Evolutionary conservation across 1,140 invertebrate genomes (phyloP).

Genomic region (Ylistrum balloti): DNA sequence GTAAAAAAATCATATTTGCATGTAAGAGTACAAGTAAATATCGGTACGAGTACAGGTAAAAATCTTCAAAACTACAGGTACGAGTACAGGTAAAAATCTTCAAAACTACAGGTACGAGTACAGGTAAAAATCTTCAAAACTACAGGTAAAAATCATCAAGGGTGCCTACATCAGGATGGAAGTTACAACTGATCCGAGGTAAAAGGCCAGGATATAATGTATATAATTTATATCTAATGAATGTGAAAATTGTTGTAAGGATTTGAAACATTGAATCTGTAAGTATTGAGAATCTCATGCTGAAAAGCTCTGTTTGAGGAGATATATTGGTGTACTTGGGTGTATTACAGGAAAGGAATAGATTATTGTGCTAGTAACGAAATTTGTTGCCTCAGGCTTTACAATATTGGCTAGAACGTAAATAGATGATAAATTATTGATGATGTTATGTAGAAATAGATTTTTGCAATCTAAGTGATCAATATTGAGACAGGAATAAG

Average conservation of each 20-base stretch:
- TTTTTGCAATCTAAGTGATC: background rate
- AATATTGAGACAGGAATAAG: background rate
- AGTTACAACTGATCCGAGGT: background rate
- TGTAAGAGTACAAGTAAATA: background rate
- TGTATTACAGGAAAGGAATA: background rate
- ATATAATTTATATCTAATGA: background rate
- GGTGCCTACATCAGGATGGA: background rate
- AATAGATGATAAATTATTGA: background rate
- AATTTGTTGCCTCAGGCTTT: background rate
- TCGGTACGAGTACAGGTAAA: no score
- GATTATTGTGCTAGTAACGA: background rate
- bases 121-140: slow-evolving; percentile 4
- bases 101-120: background rate
- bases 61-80: no score
- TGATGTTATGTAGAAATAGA: background rate
- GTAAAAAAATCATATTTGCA: background rate
- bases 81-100: background rate
- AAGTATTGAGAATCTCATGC: background rate
- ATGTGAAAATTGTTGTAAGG: background rate
- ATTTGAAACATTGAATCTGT: background rate
- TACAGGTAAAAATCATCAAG: background rate
- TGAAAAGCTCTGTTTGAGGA: background rate
- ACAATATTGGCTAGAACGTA: background rate
- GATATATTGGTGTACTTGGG: background rate
- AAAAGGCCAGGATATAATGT: background rate